Base-by-base conservation (phyloP, 30 jellyfish, hydroid and myxozoan species). In the Pseudorhiza aurosa region DNA sequence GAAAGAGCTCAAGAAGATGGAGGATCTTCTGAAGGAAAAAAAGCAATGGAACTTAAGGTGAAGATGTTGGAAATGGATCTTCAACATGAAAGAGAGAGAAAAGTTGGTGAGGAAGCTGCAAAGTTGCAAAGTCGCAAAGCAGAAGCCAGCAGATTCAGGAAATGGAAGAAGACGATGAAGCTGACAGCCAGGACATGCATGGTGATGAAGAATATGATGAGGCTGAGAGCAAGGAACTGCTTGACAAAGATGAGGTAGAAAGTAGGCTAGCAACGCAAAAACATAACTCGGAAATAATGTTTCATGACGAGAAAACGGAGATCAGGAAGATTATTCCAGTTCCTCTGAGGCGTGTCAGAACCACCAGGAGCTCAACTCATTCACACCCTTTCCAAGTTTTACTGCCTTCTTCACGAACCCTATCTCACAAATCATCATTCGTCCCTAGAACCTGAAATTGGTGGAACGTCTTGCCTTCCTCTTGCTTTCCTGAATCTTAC, bases 21-120 rank as follows among this genome's bases (percentile, higher is more conserved):
- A 68, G 42, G 40, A 25, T n/a, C 21, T 68, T 2, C 82, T 68
- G 67, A 40, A 37, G 27, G 67, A 68, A 57, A 43, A 36, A 47
- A 63, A 31, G 77, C 36, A 30, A 10, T 63, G 47, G 77, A 63
- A 31, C 77, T 11, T 6, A 63, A 31, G 42, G 77, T 63, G 33
- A 63, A 63, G 27, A n/a, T 70, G 33, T 33, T 45, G 70, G 84
- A 49, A 70, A 26, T 70, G 50, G 70, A 70, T 51, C 53, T 70
- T 65, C 84, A 47, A 45, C 84, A 70, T 33, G 84, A 70, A 44
- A 67, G 47, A 40, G 84, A 70, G 71, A 70, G 77, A 63, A 26
- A 63, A 31, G 32, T 63, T 9, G 17, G 77, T n/a, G 77, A 63
- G 21, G 57, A 63, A 63, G 32, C 32, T 31, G 77, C 42, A 57